These are phyloP conservation scores for Iphiclides podalirius DNA, from an alignment of 2,888 invertebrate species.

Conservation along the genomic window DNA sequence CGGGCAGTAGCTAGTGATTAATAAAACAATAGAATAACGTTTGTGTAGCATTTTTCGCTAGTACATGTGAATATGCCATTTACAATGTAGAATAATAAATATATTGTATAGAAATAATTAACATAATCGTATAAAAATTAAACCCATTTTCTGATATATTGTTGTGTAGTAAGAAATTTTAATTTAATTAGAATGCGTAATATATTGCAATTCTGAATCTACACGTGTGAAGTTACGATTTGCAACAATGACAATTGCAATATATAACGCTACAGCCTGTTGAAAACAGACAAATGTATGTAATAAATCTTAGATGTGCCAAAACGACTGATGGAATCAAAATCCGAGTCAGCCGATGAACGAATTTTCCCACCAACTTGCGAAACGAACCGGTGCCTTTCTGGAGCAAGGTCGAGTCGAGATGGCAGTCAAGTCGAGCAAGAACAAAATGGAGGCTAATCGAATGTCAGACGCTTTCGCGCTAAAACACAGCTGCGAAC, in stretches of 20 bases:
- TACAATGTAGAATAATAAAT: too few species aligned
- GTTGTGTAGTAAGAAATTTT: too few species aligned
- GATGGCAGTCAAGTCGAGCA: conserved; percentile 55
- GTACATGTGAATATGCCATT: too few species aligned
- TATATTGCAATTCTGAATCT: too few species aligned
- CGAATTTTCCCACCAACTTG: conserved; percentile 63
- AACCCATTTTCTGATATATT: too few species aligned
- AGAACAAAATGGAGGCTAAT: conserved; percentile 45
- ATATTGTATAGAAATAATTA: too few species aligned
- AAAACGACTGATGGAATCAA: conserved; percentile 38
- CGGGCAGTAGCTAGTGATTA: too few species aligned
- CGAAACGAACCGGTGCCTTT: conserved; percentile 62
- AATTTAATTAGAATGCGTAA: too few species aligned
- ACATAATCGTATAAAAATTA: too few species aligned
- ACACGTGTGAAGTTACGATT: background rate
- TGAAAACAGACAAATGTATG: conserved; percentile 4
- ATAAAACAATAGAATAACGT: too few species aligned
- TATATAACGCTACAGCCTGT: background rate
- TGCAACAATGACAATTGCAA: background rate
- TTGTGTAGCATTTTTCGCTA: too few species aligned
- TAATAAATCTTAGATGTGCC: conserved; percentile 17
- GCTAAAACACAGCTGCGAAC: too few species aligned
- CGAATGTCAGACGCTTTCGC: conserved; percentile 68
- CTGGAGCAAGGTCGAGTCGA: conserved; percentile 72
- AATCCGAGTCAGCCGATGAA: conserved; percentile 52